These are phyloP conservation scores for Oreochromis mossambicus DNA, from an alignment of 2,797 vertebrate species.

Conservation along the genomic window DNA sequence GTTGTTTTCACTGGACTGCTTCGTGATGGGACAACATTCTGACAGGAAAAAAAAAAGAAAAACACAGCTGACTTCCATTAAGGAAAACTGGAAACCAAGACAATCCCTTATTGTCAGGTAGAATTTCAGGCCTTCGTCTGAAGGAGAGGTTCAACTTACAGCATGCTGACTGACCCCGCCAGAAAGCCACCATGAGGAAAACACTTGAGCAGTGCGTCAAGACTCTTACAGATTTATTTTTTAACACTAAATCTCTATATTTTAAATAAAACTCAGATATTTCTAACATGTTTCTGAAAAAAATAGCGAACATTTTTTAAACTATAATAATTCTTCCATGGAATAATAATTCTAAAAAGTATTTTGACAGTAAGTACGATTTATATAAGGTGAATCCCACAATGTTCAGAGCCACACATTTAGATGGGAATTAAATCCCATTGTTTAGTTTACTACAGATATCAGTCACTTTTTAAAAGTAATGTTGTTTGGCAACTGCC, in stretches of 20 bases:
- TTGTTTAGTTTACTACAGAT: background rate
- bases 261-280: background rate
- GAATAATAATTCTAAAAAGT: background rate
- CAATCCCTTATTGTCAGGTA: slow-evolving; percentile 53
- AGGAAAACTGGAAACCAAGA: slow-evolving; percentile 47
- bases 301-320: background rate
- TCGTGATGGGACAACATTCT: slow-evolving; percentile 45
- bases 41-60: slow-evolving; percentile 39
- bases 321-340: background rate
- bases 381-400: background rate
- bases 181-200: background rate
- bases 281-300: background rate
- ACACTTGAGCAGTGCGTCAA: background rate
- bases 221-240: background rate
- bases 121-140: slow-evolving; percentile 16
- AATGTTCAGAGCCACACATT: background rate
- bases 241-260: accelerated
- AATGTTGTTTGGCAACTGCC: slow-evolving; percentile 1
- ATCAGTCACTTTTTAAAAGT: background rate
- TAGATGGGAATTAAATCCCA: background rate
- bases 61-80: slow-evolving; percentile 64
- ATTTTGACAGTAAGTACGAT: background rate
- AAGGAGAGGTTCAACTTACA: background rate
- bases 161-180: background rate
- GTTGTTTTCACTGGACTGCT: slow-evolving; percentile 55